Conservation (phyloP, 2,113 vertebrate species). For the Triplophysa tibetana region DNA sequence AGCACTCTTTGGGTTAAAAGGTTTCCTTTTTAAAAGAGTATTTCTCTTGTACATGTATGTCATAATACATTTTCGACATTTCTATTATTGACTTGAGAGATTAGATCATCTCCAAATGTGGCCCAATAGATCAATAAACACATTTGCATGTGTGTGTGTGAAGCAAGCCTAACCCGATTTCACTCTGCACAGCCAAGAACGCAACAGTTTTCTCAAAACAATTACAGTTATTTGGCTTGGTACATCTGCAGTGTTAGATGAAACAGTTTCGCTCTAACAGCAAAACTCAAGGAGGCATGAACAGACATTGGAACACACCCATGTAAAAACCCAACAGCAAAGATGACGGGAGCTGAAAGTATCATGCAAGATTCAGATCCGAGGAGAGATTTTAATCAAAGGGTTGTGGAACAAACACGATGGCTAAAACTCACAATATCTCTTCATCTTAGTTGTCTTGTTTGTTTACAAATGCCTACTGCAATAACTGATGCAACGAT, state of each 20-base stretch:
- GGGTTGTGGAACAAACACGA: not conserved
- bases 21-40: too few relatives aligned
- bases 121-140: too few relatives aligned
- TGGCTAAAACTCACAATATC: not conserved
- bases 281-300: conserved; percentile 2
- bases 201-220: not conserved
- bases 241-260: not conserved
- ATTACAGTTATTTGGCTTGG: not conserved
- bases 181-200: not conserved
- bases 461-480: not conserved
- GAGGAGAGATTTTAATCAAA: not conserved
- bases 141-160: too few relatives aligned
- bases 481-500: not conserved
- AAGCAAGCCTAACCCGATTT: not conserved
- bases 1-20: too few relatives aligned
- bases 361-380: not conserved
- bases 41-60: too few relatives aligned
- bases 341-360: conserved; percentile 7
- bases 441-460: not conserved
- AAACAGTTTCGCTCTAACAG: not conserved
- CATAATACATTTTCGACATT: too few relatives aligned
- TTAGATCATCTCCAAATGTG: too few relatives aligned
- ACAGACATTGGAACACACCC: conserved; percentile 10
- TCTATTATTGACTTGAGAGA: too few relatives aligned
- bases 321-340: not conserved